Base-by-base conservation (phyloP, 2,888 invertebrate genomes). In the Lathronympha strigana region DNA sequence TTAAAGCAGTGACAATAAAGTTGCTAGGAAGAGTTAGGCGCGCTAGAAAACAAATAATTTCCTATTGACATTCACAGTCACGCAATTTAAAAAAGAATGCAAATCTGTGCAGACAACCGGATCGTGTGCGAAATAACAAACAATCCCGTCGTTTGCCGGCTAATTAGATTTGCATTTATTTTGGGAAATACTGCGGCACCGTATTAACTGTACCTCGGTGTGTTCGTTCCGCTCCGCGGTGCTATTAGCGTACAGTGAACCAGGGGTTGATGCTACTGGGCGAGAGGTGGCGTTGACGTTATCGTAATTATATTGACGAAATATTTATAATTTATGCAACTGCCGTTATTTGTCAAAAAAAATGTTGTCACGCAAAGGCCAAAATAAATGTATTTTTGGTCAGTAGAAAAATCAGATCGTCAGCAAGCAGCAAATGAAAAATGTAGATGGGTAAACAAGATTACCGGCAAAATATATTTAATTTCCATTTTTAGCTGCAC, bases 201-300 rank as follows among this genome's bases (percentile, higher is more conserved):
- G 64, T 60, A 54, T 66, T 61, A 64, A 66, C 66, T 66, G 66
- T 66, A 61, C 45, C 38, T 31, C 17, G 40, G 61, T 66, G 61
- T 66, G 49, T 66, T 54, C 61, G 66, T 66, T 61, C 53, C 66
- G 49, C 47, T 47, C 49, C 60, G 38, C 36, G 47, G 40, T 43
- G 61, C 38, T 45, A 53, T 53, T 54, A 45, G 47, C 38, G 66
- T 61, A 54, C 66, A 66, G 31, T 66, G 66, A 66, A 66, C 66
- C 54, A 57, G 43, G n/a, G 58, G 53, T 50, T 33, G 13, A 11
- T 13, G 31, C 50, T 47, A 17, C 28, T 19, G 57, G n/a, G 11
- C 19, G 3, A 57, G 0, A 57, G 50, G 50, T 49, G 55, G 55
- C 50, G 63, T 19, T 58, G 9, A 5, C 17, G 0, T 25, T 28